A percentile compares a stretch with the other conserved stretches of the same genome.
Conservation (phyloP, 2,113 vertebrate species). For the Phoxinus phoxinus region DNA sequence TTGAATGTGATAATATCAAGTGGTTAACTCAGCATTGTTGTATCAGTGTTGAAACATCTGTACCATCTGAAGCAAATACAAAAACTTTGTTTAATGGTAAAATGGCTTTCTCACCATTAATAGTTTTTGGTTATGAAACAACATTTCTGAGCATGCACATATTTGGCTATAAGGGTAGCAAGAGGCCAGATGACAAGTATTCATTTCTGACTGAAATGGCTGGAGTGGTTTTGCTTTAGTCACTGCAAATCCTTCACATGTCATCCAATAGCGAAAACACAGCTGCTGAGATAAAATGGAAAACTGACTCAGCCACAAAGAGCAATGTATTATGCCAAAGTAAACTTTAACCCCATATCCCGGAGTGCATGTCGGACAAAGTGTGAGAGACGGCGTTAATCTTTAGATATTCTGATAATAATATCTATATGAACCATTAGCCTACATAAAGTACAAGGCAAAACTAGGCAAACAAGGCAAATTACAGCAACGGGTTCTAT, state of each 20-base stretch:
- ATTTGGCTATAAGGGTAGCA: background rate
- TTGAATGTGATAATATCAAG: background rate
- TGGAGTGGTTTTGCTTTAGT: background rate
- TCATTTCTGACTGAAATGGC: slow-evolving; percentile 1
- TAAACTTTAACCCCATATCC: background rate
- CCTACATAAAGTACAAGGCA: too few species aligned
- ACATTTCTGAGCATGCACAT: background rate
- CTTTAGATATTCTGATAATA: slow-evolving; percentile 9
- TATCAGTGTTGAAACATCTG: background rate
- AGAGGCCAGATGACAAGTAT: background rate
- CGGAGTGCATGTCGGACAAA: background rate
- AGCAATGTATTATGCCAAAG: slow-evolving; percentile 4
- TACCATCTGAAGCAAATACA: background rate
- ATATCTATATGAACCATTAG: background rate
- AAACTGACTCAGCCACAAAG: slow-evolving; percentile 5
- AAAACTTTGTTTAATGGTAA: background rate
- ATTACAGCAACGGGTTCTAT: too few species aligned
- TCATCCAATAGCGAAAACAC: background rate
- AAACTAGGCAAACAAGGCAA: too few species aligned
- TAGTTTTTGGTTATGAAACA: background rate
- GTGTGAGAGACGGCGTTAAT: background rate
- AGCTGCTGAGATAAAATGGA: slow-evolving; percentile 19
- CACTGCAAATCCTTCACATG: slow-evolving; percentile 22
- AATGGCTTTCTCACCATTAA: background rate
- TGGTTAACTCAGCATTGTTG: background rate